Percentiles rank a stretch among this genome's conserved stretches.
Evolutionary conservation across 2,797 vertebrate genomes (phyloP).

Genomic region (Anguilla marmorata): DNA sequence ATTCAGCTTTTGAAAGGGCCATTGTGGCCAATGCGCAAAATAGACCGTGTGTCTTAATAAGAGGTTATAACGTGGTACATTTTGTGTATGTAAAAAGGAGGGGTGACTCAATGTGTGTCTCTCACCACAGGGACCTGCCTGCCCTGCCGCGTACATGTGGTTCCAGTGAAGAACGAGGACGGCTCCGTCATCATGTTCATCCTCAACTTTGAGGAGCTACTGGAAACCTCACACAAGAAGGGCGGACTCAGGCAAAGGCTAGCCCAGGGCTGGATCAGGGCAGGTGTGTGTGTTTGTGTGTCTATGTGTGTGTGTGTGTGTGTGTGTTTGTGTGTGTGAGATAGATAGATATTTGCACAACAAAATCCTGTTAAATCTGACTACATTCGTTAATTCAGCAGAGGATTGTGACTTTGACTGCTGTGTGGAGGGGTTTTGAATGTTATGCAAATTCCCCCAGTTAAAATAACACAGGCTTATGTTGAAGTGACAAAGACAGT

Average conservation of each 20-base stretch:
- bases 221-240: constrained; percentile 77
- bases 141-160: constrained; percentile 89
- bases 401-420: background rate
- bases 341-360: background rate
- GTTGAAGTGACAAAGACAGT: background rate
- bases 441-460: background rate
- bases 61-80: background rate
- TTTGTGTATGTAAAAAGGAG: no score
- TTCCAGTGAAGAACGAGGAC: constrained; percentile 92
- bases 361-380: background rate
- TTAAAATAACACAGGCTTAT: background rate
- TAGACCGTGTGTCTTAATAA: background rate
- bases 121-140: constrained; percentile 80
- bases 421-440: background rate
- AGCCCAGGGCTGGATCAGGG: constrained; percentile 75
- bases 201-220: constrained; percentile 92
- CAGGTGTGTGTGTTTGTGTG: constrained; percentile 55
- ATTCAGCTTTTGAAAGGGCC: background rate
- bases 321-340: background rate
- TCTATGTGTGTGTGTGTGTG: background rate
- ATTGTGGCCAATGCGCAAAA: background rate
- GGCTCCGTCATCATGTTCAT: constrained; percentile 95
- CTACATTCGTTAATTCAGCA: background rate
- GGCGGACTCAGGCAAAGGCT: constrained; percentile 81
- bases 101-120: background rate